Percentiles rank a stretch among this genome's conserved stretches.
Evolutionary conservation across 2,797 vertebrate genomes (phyloP).

Genomic region (Platalea minor): DNA sequence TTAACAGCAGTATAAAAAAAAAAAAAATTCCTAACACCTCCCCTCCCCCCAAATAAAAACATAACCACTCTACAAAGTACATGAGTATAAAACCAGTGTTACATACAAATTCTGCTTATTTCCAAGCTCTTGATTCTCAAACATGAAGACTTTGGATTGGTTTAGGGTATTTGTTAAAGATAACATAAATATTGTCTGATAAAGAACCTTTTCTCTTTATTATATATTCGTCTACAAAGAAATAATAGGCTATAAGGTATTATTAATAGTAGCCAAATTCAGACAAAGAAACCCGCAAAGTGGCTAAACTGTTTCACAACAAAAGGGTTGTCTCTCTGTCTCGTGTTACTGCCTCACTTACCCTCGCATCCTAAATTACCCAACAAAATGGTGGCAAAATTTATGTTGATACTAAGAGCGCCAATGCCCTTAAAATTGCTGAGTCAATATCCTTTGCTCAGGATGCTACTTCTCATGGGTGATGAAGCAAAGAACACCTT

Average conservation of each 20-base stretch:
- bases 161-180: not conserved
- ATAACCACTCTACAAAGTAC: not conserved
- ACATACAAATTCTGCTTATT: not conserved
- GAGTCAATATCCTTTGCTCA: conserved; percentile 6
- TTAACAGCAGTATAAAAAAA: not conserved
- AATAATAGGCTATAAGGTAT: not conserved
- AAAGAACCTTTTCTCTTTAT: not conserved
- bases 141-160: not conserved
- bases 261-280: not conserved
- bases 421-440: conserved; percentile 3
- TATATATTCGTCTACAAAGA: not conserved
- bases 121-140: not conserved
- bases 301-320: not conserved
- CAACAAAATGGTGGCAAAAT: not conserved
- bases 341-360: not conserved
- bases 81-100: not conserved
- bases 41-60: not conserved
- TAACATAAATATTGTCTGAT: not conserved
- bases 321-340: not conserved
- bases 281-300: not conserved
- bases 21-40: not conserved
- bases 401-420: not conserved
- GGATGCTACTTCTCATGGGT: conserved; percentile 34
- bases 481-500: conserved; percentile 53
- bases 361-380: not conserved